A percentile compares a stretch with the other conserved stretches of the same genome.
Evolutionary conservation across 2,888 invertebrate genomes (phyloP).

Genomic region (Dermolepida albohirtum): DNA sequence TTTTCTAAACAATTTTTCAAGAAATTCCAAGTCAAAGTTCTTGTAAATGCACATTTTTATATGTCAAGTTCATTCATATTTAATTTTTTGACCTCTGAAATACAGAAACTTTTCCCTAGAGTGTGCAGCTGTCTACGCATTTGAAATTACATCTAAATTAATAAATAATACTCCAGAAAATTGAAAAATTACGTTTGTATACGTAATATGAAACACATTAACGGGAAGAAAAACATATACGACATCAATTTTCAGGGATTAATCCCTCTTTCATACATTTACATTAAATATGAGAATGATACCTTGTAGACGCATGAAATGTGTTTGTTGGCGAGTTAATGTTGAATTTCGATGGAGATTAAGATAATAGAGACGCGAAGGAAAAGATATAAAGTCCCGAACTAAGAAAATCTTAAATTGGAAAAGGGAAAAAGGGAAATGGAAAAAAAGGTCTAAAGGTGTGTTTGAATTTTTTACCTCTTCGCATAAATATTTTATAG

Average conservation of each 20-base stretch:
- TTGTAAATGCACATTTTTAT: too few species aligned
- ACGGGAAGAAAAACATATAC: not conserved
- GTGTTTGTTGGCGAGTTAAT: slow-evolving; percentile 3
- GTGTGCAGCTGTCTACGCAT: not conserved
- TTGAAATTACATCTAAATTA: slow-evolving; percentile 2
- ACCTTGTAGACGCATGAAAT: not conserved
- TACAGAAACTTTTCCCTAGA: not conserved
- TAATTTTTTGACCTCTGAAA: not conserved
- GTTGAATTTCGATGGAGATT: slow-evolving; percentile 5
- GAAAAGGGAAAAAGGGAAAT: not conserved
- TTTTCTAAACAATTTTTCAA: too few species aligned
- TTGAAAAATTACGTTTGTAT: too few species aligned
- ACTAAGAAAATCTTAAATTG: slow-evolving; percentile 2
- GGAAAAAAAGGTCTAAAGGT: not conserved
- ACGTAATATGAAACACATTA: not conserved
- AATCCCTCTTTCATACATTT: not conserved
- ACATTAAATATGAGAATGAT: not conserved
- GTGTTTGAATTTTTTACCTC: slow-evolving; percentile 27
- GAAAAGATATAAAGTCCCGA: not conserved
- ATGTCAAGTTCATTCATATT: not conserved
- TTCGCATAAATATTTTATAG: slow-evolving; percentile 14
- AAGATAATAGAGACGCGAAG: not conserved
- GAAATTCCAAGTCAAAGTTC: too few species aligned
- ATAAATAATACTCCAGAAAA: not conserved
- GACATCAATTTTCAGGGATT: not conserved